Evolutionary conservation across 2,113 vertebrate genomes (phyloP).

Genomic region (Cyanoramphus novaezelandiae): DNA sequence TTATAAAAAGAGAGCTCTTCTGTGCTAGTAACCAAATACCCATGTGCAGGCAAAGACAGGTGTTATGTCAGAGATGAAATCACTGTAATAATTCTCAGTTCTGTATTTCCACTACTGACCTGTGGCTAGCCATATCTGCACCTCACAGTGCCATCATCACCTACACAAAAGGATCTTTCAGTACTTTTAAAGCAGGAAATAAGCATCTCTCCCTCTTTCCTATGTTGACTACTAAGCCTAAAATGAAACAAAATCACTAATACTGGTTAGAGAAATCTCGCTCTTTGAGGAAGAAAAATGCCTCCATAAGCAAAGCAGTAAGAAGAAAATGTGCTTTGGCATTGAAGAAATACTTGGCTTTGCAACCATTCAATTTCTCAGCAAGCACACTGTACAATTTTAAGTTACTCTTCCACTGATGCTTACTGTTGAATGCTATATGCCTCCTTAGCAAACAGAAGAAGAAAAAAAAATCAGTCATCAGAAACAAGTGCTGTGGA

Average conservation of each 20-base stretch:
- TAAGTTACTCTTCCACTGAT: neutral
- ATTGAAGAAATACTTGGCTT: neutral
- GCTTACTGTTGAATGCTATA: neutral
- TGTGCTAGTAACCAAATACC: neutral
- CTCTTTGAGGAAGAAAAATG: neutral
- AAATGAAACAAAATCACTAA: neutral
- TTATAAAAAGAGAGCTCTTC: neutral
- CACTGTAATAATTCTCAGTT: neutral
- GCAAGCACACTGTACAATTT: neutral
- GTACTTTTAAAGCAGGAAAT: neutral
- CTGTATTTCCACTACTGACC: neutral
- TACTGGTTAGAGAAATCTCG: neutral
- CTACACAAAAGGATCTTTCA: neutral
- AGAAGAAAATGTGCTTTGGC: neutral
- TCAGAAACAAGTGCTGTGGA: neutral
- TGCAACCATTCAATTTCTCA: neutral
- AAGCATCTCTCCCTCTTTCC: neutral
- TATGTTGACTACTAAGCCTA: neutral
- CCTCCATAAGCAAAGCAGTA: neutral
- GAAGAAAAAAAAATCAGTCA: neutral
- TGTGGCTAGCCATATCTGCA: neutral
- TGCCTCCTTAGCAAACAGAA: neutral
- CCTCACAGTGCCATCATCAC: neutral
- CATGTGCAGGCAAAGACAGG: neutral
- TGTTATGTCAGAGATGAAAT: neutral